Evolutionary conservation across 2,797 vertebrate species (phyloP).

Genomic region (Pangasius macronema): DNA sequence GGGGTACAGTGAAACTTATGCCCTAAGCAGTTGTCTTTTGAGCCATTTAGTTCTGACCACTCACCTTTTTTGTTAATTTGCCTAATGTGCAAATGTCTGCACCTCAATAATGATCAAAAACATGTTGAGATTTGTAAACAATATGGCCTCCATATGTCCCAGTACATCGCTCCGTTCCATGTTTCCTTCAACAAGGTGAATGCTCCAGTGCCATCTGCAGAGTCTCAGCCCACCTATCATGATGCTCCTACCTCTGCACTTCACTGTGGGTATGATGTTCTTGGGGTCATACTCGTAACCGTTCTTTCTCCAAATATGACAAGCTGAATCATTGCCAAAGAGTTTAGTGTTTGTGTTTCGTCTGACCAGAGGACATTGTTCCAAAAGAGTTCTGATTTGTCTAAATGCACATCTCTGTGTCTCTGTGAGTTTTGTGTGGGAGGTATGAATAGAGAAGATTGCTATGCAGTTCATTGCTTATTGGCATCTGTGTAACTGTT

Average conservation of each 20-base stretch:
- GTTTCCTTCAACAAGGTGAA: not conserved
- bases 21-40: not conserved
- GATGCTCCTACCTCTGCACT: not conserved
- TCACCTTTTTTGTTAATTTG: too few species aligned
- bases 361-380: too few species aligned
- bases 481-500: not conserved
- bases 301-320: too few species aligned
- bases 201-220: not conserved
- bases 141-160: not conserved
- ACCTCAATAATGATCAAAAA: too few species aligned
- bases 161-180: not conserved
- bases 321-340: too few species aligned
- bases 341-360: too few species aligned
- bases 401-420: too few species aligned
- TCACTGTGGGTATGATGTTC: not conserved
- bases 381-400: too few species aligned
- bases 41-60: not conserved
- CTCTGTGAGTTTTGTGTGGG: not conserved
- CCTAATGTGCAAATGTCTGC: too few species aligned
- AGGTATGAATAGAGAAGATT: not conserved
- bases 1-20: not conserved
- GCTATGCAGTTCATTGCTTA: not conserved
- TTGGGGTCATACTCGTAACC: not conserved
- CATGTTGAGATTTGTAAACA: too few species aligned
- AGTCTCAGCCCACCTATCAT: not conserved